Conservation (phyloP, 2,888 invertebrate genomes). For the Macropis europaea region DNA sequence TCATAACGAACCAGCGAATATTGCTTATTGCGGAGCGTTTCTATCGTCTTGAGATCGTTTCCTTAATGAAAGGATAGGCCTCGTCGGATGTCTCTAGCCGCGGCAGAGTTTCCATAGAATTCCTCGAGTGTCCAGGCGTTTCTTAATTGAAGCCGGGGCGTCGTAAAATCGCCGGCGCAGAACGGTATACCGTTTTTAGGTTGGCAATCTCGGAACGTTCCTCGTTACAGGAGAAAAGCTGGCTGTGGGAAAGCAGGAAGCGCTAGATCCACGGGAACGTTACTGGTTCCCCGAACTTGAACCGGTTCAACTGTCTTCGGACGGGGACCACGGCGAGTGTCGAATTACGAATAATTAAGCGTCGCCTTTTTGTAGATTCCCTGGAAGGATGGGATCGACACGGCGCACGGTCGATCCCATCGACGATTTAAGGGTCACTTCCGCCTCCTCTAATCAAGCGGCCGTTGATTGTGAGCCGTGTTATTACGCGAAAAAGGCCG, state of each 20-base stretch:
- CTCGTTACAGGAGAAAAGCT: slow-evolving; percentile 47
- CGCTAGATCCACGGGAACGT: slow-evolving; percentile 10
- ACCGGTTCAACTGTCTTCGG: slow-evolving; percentile 23
- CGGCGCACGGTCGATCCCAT: slow-evolving; percentile 4
- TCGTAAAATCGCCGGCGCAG: slow-evolving; percentile 41
- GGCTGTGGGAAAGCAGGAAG: slow-evolving; percentile 51
- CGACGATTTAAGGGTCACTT: slow-evolving; percentile 48
- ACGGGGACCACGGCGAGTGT: background rate
- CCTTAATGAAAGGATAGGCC: too few relatives aligned
- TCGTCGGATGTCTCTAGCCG: background rate
- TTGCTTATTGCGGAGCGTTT: too few relatives aligned
- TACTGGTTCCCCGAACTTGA: slow-evolving; percentile 51
- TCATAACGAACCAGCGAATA: too few relatives aligned
- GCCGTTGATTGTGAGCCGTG: slow-evolving; percentile 49
- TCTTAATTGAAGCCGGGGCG: slow-evolving; percentile 32
- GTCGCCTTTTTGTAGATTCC: background rate
- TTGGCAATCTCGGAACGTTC: slow-evolving; percentile 34
- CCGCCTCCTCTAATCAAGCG: slow-evolving; percentile 54
- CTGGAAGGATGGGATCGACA: slow-evolving; percentile 4
- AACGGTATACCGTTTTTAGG: slow-evolving; percentile 45
- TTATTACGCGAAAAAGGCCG: slow-evolving; percentile 56
- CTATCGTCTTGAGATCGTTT: too few relatives aligned
- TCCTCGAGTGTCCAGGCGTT: background rate
- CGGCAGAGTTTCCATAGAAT: slow-evolving; percentile 9
- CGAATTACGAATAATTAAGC: slow-evolving; percentile 48